Conservation (phyloP, 2,797 vertebrate genomes). For the Merluccius polli region DNA sequence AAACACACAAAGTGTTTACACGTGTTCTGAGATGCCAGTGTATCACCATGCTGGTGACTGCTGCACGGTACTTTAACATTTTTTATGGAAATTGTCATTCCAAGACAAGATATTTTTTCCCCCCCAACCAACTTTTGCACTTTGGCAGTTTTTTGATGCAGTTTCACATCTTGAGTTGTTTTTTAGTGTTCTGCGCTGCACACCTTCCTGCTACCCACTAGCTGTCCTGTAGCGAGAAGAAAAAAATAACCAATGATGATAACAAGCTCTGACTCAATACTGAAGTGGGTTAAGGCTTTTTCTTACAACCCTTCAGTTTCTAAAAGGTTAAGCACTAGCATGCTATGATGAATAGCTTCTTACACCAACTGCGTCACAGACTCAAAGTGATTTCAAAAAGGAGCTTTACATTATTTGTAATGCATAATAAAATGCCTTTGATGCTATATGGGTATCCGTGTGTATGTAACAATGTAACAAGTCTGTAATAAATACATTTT, state of each 20-base stretch:
- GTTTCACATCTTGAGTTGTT: neutral
- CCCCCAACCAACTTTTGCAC: constrained; percentile 4
- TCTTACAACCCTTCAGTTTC: neutral
- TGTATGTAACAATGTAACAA: neutral
- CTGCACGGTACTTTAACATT: neutral
- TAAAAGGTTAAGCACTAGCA: neutral
- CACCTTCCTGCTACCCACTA: neutral
- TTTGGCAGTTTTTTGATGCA: constrained; percentile 10
- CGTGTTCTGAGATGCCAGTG: constrained; percentile 9
- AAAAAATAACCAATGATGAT: constrained; percentile 7
- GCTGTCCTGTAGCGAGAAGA: neutral
- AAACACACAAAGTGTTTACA: constrained; percentile 20
- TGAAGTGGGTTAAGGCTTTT: neutral
- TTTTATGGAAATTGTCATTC: neutral
- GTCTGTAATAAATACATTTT: neutral
- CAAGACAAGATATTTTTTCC: neutral
- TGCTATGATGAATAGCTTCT: neutral
- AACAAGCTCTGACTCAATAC: neutral
- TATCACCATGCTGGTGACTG: constrained; percentile 5
- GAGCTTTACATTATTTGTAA: neutral
- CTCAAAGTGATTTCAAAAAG: neutral
- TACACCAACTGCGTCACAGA: neutral
- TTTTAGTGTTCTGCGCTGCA: constrained; percentile 3
- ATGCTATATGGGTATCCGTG: neutral
- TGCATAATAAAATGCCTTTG: neutral